Conservation (phyloP, 2,888 invertebrate species). For the Drepana falcataria region DNA sequence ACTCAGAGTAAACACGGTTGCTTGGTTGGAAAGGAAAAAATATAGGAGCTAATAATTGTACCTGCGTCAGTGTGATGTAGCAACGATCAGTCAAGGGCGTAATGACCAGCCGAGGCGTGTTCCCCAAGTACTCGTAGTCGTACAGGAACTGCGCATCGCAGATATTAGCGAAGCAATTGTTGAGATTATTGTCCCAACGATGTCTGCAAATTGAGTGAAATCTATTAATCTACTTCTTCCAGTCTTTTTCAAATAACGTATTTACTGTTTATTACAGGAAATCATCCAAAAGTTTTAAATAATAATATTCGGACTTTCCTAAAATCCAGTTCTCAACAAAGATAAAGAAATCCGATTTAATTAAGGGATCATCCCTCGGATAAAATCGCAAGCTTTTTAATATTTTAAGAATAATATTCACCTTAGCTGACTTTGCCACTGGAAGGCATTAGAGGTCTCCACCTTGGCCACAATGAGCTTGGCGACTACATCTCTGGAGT, state of each 20-base stretch:
- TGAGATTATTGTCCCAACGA: constrained; percentile 89
- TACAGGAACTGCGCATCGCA: constrained; percentile 96
- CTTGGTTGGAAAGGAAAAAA: too few species aligned
- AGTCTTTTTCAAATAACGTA: too few species aligned
- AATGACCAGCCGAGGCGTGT: constrained; percentile 94
- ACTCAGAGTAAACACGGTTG: too few species aligned
- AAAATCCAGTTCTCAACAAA: too few species aligned
- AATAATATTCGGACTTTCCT: too few species aligned
- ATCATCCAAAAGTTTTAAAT: too few species aligned
- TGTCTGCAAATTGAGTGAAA: constrained; percentile 51
- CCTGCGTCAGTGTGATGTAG: constrained; percentile 95
- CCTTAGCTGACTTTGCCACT: constrained; percentile 94
- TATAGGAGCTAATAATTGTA: constrained; percentile 22
- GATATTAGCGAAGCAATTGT: constrained; percentile 94
- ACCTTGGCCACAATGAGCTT: constrained; percentile 91
- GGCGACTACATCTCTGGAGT: constrained; percentile 94
- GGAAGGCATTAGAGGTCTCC: constrained; percentile 87
- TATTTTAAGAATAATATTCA: constrained; percentile 13
- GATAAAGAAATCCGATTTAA: too few species aligned
- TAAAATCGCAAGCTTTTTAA: background rate
- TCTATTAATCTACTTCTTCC: too few species aligned
- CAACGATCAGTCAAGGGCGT: constrained; percentile 97
- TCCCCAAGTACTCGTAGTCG: constrained; percentile 96
- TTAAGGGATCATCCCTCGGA: too few species aligned
- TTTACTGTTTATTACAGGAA: too few species aligned